A percentile compares a stretch with the other conserved stretches of the same genome.
Evolutionary conservation across 1,140 invertebrate species (phyloP).

Genomic region (Caenorhabditis briggsae): DNA sequence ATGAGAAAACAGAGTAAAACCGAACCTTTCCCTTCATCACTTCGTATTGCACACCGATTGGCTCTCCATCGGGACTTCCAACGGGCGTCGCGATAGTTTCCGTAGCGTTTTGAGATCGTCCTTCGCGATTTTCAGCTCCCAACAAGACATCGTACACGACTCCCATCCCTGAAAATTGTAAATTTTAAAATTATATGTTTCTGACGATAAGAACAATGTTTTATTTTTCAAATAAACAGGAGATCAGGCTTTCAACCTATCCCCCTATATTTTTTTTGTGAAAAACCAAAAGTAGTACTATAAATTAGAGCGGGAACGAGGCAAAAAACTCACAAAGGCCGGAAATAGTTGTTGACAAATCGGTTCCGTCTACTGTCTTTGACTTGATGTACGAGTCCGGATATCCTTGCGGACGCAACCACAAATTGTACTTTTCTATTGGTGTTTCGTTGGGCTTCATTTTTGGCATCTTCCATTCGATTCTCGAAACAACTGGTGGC

Average conservation of each 20-base stretch:
- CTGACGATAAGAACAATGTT: too few relatives aligned
- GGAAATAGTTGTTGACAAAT: constrained; percentile 66
- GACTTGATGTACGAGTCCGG: constrained; percentile 53
- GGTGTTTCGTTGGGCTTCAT: constrained; percentile 57
- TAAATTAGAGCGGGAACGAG: not conserved
- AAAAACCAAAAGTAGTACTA: not conserved
- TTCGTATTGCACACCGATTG: constrained; percentile 79
- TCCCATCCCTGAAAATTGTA: constrained; percentile 72
- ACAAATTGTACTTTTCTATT: constrained; percentile 70
- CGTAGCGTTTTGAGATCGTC: constrained; percentile 73
- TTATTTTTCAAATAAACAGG: too few relatives aligned
- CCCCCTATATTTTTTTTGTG: not conserved
- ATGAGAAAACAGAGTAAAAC: not conserved
- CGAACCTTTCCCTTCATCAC: constrained; percentile 71
- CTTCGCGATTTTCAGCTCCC: constrained; percentile 69
- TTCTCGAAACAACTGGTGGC: constrained; percentile 70
- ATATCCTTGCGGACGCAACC: constrained; percentile 70
- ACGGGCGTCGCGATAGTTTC: constrained; percentile 73
- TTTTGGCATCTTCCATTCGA: constrained; percentile 74
- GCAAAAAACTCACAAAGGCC: constrained; percentile 70
- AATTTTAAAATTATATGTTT: not conserved
- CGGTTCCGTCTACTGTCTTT: constrained; percentile 69
- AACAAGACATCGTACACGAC: constrained; percentile 73
- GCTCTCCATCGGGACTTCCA: constrained; percentile 79
- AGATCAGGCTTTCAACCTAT: not conserved